Evolutionary conservation across 2,888 invertebrate genomes (phyloP).

Genomic region (Drosophila hamatofila): DNA sequence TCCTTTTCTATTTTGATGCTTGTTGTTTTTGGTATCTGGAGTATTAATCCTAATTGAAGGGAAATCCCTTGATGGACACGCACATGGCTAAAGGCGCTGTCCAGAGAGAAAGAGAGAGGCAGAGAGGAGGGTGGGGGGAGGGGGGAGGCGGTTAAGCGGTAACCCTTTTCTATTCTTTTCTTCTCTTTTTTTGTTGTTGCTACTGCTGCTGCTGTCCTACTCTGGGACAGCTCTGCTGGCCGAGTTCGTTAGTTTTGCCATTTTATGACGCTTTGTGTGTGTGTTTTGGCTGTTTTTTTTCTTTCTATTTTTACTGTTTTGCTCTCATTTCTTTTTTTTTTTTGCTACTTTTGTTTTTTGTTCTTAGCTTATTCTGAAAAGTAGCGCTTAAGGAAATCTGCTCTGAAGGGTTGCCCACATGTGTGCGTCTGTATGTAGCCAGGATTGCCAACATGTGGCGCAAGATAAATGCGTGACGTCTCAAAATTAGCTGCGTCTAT

Average conservation of each 20-base stretch:
- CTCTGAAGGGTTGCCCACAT: slow-evolving; percentile 37
- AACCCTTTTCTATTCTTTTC: slow-evolving; percentile 60
- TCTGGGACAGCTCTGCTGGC: slow-evolving; percentile 43
- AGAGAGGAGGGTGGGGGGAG: background rate
- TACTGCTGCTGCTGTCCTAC: slow-evolving; percentile 11
- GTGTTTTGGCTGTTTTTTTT: slow-evolving; percentile 21
- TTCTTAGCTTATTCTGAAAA: slow-evolving; percentile 36
- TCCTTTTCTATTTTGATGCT: slow-evolving; percentile 21
- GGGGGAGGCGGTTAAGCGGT: slow-evolving; percentile 47
- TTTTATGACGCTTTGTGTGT: slow-evolving; percentile 56
- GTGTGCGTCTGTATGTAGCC: slow-evolving; percentile 18
- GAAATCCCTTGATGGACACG: slow-evolving; percentile 81
- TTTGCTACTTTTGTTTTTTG: slow-evolving; percentile 18
- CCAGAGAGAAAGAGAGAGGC: background rate
- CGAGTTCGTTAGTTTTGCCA: slow-evolving; percentile 72
- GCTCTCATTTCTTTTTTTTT: slow-evolving; percentile 5
- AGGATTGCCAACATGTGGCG: slow-evolving; percentile 57
- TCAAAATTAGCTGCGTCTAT: slow-evolving; percentile 55
- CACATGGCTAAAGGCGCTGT: slow-evolving; percentile 47
- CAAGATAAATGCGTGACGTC: slow-evolving; percentile 62
- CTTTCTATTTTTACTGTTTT: slow-evolving; percentile 13
- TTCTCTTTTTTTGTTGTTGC: background rate
- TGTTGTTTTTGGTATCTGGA: slow-evolving; percentile 70
- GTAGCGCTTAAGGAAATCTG: slow-evolving; percentile 54
- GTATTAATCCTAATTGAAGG: slow-evolving; percentile 84